phyloP scores from a whole-genome alignment of 2,888 invertebrate species.

The Argyresthia goedartella region DNA sequence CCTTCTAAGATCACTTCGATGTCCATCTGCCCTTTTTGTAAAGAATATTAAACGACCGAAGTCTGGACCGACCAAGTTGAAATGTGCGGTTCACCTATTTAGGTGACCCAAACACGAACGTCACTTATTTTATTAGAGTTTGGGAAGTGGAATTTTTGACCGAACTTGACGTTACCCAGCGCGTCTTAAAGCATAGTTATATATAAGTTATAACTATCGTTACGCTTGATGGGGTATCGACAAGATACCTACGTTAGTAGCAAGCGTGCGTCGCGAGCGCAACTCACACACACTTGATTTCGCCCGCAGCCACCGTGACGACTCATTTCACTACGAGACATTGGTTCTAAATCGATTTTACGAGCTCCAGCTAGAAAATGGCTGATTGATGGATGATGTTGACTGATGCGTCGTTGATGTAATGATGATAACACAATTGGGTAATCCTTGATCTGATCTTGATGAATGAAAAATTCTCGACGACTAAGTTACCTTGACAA shows the following conservation, averaged over 20 bases:
- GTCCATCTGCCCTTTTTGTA: too few species aligned
- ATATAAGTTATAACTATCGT: background rate
- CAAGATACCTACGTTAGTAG: background rate
- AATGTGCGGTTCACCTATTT: too few species aligned
- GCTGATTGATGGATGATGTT: background rate
- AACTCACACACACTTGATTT: slow-evolving; percentile 24
- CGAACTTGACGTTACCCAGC: background rate
- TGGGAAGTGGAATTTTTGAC: background rate
- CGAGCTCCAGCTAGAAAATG: background rate
- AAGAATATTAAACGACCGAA: too few species aligned
- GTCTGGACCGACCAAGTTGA: too few species aligned
- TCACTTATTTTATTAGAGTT: background rate
- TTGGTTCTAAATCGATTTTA: slow-evolving; percentile 9
- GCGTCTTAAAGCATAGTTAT: background rate
- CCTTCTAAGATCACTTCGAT: too few species aligned
- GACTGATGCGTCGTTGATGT: background rate
- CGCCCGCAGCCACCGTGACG: slow-evolving; percentile 33
- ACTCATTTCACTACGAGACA: slow-evolving; percentile 23
- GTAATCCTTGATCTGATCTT: background rate
- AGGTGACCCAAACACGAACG: background rate
- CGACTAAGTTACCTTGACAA: too few species aligned
- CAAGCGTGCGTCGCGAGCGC: background rate
- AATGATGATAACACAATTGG: background rate
- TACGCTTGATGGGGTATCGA: background rate
- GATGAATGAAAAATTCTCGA: background rate